phyloP scores from a whole-genome alignment of 2,113 vertebrate species.

The Microtus richardsoni region DNA sequence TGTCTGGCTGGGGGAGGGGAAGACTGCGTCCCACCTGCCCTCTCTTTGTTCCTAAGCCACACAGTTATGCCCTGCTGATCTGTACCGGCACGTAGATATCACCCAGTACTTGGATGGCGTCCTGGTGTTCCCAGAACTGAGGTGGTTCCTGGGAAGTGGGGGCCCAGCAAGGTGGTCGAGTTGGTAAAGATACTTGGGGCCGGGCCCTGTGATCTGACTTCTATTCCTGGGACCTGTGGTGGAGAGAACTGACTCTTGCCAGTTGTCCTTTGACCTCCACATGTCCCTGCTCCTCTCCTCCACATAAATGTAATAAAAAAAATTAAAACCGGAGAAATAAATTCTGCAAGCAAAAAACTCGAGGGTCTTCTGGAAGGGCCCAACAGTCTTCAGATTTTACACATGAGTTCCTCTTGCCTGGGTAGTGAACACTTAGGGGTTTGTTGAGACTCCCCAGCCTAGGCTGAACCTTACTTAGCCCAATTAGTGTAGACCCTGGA shows the following conservation, averaged over 20 bases:
- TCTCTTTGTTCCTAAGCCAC: background rate
- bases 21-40: too few species aligned
- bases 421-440: background rate
- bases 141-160: background rate
- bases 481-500: background rate
- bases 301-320: background rate
- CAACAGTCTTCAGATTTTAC: background rate
- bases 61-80: too few species aligned
- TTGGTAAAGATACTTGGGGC: background rate
- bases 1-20: background rate
- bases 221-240: too few species aligned
- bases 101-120: background rate
- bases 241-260: background rate
- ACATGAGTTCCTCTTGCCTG: background rate
- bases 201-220: background rate
- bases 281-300: too few species aligned
- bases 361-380: background rate
- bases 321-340: background rate
- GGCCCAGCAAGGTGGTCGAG: background rate
- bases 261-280: background rate
- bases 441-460: background rate
- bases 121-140: background rate
- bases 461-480: background rate
- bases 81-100: background rate
- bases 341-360: background rate